Conservation (phyloP, 2,797 vertebrate species). For the Ficedula albicollis region DNA sequence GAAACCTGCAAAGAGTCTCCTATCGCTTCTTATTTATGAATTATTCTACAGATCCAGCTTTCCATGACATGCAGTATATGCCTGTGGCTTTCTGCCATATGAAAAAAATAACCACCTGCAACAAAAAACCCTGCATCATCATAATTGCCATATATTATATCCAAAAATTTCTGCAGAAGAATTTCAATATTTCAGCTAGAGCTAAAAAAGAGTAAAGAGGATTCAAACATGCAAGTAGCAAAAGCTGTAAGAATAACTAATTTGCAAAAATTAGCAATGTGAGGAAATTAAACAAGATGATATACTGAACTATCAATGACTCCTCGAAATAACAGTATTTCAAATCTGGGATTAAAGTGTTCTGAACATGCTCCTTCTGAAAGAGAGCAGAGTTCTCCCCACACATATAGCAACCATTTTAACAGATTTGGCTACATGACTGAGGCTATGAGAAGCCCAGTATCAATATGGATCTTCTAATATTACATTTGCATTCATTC, state of each 20-base stretch:
- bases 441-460: background rate
- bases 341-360: background rate
- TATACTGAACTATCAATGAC: background rate
- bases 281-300: background rate
- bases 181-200: background rate
- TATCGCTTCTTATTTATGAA: background rate
- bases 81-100: background rate
- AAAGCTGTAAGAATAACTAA: background rate
- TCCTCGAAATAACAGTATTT: background rate
- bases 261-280: background rate
- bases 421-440: background rate
- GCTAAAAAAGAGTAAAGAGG: background rate
- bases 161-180: background rate
- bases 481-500: background rate
- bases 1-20: background rate
- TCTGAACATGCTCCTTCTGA: background rate
- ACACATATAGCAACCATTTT: background rate
- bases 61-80: fast-evolving
- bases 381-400: background rate
- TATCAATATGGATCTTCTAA: background rate
- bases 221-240: background rate
- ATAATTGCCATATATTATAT: background rate
- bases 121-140: background rate
- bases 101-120: background rate
- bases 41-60: background rate